A percentile compares a stretch with the other conserved stretches of the same genome.
Conservation (phyloP, 1,140 invertebrate species). For the Plutomurus gul region DNA sequence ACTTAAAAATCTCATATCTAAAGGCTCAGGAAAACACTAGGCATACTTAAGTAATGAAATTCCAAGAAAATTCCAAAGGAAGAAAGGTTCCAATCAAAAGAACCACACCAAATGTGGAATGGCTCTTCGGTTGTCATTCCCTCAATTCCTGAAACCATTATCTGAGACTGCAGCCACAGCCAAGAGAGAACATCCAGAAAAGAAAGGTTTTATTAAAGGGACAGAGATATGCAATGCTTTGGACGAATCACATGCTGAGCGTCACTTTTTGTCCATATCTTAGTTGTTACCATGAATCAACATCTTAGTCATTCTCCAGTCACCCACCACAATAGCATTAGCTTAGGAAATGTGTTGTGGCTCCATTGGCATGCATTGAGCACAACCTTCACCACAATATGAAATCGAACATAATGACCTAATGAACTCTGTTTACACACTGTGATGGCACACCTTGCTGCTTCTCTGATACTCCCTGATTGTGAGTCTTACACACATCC, state of each 20-base stretch:
- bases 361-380: no score
- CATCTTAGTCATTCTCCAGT: no score
- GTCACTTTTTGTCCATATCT: neutral
- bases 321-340: no score
- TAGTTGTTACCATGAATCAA: neutral
- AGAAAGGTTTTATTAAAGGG: constrained; percentile 19
- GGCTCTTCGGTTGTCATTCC: neutral
- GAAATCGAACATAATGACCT: no score
- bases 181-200: neutral
- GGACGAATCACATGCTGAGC: neutral
- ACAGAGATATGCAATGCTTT: constrained; percentile 1
- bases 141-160: neutral
- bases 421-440: constrained; percentile 23
- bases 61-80: no score
- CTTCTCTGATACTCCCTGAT: no score
- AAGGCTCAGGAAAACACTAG: no score
- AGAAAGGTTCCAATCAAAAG: neutral
- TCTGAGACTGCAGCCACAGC: neutral
- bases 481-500: no score
- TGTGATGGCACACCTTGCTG: constrained; percentile 3
- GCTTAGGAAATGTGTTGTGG: no score
- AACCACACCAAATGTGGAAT: neutral
- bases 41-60: no score
- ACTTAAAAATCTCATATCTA: no score
- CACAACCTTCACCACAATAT: neutral